Evolutionary conservation across 2,797 vertebrate species (phyloP).

Genomic region (Psittacula derbiana): DNA sequence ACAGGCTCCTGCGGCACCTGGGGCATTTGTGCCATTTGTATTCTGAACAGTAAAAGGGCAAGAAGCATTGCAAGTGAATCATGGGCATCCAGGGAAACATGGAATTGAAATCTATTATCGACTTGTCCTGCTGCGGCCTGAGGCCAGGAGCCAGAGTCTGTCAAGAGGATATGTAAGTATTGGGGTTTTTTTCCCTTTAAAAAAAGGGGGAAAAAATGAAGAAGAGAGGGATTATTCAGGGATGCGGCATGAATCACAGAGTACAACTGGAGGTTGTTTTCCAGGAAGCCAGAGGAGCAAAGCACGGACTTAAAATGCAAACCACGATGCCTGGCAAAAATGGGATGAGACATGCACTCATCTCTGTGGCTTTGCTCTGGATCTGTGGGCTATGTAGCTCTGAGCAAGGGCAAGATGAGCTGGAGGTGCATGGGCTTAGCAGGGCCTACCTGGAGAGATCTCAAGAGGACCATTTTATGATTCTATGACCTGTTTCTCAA

Average conservation of each 20-base stretch:
- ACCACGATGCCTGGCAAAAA: accelerated
- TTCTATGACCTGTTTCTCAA: background rate
- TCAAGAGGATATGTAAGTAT: background rate
- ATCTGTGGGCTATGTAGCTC: accelerated
- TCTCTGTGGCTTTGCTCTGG: accelerated
- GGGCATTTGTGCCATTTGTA: background rate
- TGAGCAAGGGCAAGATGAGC: background rate
- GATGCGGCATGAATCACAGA: accelerated
- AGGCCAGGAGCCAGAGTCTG: background rate
- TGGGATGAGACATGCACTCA: accelerated
- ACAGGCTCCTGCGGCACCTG: accelerated
- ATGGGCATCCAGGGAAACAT: accelerated
- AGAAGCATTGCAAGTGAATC: background rate
- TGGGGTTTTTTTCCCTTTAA: accelerated
- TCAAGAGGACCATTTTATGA: background rate
- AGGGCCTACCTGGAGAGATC: accelerated
- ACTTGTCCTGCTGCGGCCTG: background rate
- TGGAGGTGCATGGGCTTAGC: background rate
- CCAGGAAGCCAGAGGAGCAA: background rate
- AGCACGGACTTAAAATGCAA: background rate
- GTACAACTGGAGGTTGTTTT: background rate
- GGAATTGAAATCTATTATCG: accelerated
- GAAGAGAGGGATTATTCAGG: background rate
- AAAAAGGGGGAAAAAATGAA: accelerated
- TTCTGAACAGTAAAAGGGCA: background rate